These are phyloP conservation scores for Drosophila ercepeae DNA, from an alignment of 1,140 invertebrate genomes.

Conservation along the genomic window DNA sequence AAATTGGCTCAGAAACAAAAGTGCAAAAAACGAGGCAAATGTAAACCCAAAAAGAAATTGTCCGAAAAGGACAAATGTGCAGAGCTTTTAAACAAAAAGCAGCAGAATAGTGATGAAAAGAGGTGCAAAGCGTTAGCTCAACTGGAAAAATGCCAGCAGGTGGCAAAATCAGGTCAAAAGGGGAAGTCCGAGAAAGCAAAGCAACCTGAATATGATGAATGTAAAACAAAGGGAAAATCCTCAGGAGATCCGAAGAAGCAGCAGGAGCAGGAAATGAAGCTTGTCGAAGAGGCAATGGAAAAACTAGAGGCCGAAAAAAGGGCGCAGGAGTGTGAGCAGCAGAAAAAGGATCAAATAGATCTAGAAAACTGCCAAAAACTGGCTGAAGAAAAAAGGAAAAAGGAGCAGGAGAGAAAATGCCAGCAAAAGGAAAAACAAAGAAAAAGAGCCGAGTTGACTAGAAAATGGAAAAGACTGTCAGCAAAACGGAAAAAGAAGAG, in stretches of 20 bases:
- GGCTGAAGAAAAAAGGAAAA: background rate
- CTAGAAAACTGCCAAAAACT: conserved; percentile 1
- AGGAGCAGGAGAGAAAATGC: background rate
- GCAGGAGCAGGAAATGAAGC: background rate
- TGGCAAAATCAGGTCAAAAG: background rate
- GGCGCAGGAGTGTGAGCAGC: background rate
- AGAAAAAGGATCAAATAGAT: conserved; percentile 4
- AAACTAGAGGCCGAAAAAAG: background rate
- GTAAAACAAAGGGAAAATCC: background rate
- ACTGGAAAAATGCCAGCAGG: background rate
- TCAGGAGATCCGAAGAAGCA: background rate
- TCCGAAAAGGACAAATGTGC: background rate
- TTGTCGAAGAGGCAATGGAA: conserved; percentile 2
- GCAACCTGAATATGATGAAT: background rate
- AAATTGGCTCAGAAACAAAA: background rate
- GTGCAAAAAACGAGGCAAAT: conserved; percentile 11
- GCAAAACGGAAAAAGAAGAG: background rate
- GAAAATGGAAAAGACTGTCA: background rate
- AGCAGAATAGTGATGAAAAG: background rate
- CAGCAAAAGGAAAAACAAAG: background rate
- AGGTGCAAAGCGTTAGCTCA: background rate
- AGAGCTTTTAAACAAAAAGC: background rate
- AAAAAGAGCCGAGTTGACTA: conserved; percentile 1
- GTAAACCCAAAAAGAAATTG: background rate
- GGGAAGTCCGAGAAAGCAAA: no score